phyloP scores from a whole-genome alignment of 2,113 vertebrate genomes.

The Paralichthys olivaceus region DNA sequence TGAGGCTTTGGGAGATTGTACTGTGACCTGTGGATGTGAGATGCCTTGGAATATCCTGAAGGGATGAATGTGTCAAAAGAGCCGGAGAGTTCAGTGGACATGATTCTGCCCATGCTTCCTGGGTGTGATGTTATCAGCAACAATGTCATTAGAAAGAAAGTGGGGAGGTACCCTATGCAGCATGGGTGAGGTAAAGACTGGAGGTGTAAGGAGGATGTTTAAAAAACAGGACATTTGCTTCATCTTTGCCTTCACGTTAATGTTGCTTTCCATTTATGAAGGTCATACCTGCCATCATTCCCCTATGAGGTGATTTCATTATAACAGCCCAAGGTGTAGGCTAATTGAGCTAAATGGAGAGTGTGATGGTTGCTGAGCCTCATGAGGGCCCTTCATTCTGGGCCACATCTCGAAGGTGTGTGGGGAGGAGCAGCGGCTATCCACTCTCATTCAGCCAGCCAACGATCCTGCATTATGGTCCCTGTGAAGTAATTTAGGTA shows the following conservation, averaged over 20 bases:
- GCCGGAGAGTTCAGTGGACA: too few species aligned
- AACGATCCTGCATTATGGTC: slow-evolving; percentile 23
- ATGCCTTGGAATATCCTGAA: slow-evolving; percentile 2
- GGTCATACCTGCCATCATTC: slow-evolving; percentile 37
- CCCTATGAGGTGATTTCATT: slow-evolving; percentile 33
- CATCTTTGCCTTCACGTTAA: neutral
- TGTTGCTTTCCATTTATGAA: slow-evolving; percentile 23
- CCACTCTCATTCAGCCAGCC: slow-evolving; percentile 36
- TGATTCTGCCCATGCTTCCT: too few species aligned
- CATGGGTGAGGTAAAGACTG: too few species aligned
- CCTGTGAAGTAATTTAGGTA: slow-evolving; percentile 4
- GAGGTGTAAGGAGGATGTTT: too few species aligned
- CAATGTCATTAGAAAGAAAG: neutral
- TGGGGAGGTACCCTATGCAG: neutral
- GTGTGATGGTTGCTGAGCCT: slow-evolving; percentile 29
- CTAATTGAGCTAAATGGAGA: slow-evolving; percentile 67
- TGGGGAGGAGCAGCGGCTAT: slow-evolving; percentile 45
- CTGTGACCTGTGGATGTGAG: neutral
- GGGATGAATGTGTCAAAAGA: too few species aligned
- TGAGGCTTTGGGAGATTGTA: slow-evolving; percentile 14
- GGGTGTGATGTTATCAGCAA: neutral
- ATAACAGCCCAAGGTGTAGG: slow-evolving; percentile 38
- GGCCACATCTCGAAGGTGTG: slow-evolving; percentile 63
- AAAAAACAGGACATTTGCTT: neutral
- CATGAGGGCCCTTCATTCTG: slow-evolving; percentile 50